Conservation (phyloP, 2,797 vertebrate genomes). For the Acipenser oxyrinchus region DNA sequence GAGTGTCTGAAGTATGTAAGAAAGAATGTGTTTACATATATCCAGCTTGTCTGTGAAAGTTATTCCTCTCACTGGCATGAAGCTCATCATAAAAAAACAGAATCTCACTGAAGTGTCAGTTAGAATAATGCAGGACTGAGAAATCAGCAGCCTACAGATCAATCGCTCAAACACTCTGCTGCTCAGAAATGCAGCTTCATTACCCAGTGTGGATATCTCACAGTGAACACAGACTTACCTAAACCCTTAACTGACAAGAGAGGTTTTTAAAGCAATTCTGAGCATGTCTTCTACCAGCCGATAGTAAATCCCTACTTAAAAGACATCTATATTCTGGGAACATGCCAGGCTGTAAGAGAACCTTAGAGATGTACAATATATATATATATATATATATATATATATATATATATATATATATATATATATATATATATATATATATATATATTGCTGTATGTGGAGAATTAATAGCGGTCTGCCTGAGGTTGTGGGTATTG, state of each 20-base stretch:
- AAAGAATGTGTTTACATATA: too few relatives aligned
- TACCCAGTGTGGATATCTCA: background rate
- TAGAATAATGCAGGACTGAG: too few relatives aligned
- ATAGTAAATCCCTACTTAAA: conserved; percentile 6
- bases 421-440: conserved; percentile 3
- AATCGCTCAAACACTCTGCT: background rate
- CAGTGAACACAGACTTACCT: background rate
- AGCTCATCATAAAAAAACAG: too few relatives aligned
- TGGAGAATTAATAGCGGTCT: conserved; percentile 7
- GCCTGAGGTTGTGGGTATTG: background rate
- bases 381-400: conserved; percentile 5
- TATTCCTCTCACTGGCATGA: too few relatives aligned
- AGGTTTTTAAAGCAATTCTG: background rate
- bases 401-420: conserved; percentile 3
- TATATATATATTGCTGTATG: conserved; percentile 5
- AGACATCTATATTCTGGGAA: conserved; percentile 1
- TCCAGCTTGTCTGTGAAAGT: too few relatives aligned
- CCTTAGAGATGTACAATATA: background rate
- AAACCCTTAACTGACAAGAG: conserved; percentile 7
- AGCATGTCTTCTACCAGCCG: background rate
- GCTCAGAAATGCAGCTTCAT: conserved; percentile 2
- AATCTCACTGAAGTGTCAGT: too few relatives aligned
- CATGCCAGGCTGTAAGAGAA: background rate
- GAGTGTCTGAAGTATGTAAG: too few relatives aligned
- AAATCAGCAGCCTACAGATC: too few relatives aligned